Evolutionary conservation across 2,888 invertebrate species (phyloP).

Genomic region (Brachylomia viminalis): DNA sequence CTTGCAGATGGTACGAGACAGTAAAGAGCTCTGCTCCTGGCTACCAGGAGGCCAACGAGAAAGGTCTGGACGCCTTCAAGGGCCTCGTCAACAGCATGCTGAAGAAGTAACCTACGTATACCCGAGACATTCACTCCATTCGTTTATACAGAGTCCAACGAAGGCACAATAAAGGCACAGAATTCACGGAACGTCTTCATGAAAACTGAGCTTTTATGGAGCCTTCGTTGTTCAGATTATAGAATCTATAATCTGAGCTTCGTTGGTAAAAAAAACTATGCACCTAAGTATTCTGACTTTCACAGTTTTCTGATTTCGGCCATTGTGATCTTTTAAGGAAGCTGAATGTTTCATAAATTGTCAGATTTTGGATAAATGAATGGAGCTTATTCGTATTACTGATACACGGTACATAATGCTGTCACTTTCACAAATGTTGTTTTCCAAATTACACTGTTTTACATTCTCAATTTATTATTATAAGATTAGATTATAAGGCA

Average conservation of each 20-base stretch:
- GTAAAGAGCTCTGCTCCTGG: constrained; percentile 85
- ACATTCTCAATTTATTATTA: constrained; percentile 67
- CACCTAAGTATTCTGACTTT: background rate
- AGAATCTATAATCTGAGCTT: too few relatives aligned
- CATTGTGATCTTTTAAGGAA: background rate
- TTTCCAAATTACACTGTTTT: constrained; percentile 72
- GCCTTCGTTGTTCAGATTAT: constrained; percentile 19
- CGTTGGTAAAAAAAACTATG: background rate
- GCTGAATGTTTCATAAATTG: background rate
- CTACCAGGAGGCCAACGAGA: constrained; percentile 90
- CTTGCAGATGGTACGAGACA: constrained; percentile 85
- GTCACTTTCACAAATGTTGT: constrained; percentile 67
- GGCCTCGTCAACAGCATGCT: constrained; percentile 83
- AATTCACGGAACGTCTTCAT: constrained; percentile 5
- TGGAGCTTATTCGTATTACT: constrained; percentile 49
- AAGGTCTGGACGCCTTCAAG: constrained; percentile 90
- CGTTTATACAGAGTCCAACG: constrained; percentile 47
- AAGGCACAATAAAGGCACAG: constrained; percentile 8
- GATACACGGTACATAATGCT: constrained; percentile 59
- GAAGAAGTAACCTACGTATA: constrained; percentile 79
- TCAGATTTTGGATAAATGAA: constrained; percentile 42
- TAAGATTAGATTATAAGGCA: constrained; percentile 79
- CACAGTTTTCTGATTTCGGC: constrained; percentile 1
- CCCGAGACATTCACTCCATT: constrained; percentile 40
- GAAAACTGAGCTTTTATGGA: background rate